Percentiles rank a stretch among this genome's conserved stretches.
These are phyloP conservation scores for Propsilocerus akamusi DNA, from an alignment of 1,140 invertebrate genomes.

Conservation along the genomic window DNA sequence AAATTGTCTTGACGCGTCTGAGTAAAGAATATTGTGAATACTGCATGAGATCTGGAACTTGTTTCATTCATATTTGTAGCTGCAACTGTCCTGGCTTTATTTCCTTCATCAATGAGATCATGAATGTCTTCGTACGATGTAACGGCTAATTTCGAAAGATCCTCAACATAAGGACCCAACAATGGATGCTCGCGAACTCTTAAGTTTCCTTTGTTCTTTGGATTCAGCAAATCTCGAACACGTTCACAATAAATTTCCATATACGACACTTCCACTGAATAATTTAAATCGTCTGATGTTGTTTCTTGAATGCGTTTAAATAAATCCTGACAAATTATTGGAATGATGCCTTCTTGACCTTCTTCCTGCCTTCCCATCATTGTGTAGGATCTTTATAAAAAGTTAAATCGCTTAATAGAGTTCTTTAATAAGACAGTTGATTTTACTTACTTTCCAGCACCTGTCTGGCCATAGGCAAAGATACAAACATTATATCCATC, in stretches of 20 bases:
- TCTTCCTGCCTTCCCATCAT: constrained; percentile 99
- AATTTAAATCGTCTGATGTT: constrained; percentile 58
- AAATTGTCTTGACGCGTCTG: constrained; percentile 64
- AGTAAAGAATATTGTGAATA: constrained; percentile 98
- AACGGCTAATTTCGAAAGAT: constrained; percentile 94
- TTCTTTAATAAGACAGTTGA: neutral
- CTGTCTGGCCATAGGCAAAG: constrained; percentile 91
- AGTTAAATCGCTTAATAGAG: neutral
- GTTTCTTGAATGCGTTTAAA: constrained; percentile 73
- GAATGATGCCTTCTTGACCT: constrained; percentile 93
- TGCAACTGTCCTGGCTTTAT: constrained; percentile 90
- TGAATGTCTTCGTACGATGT: constrained; percentile 93
- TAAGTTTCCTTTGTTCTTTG: constrained; percentile 92
- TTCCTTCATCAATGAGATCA: constrained; percentile 91
- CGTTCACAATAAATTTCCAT: constrained; percentile 99
- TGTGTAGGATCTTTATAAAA: constrained; percentile 76
- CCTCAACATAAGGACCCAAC: constrained; percentile 95
- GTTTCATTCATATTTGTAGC: constrained; percentile 99
- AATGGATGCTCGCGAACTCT: constrained; percentile 93
- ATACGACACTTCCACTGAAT: constrained; percentile 87
- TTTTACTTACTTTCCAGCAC: constrained; percentile 52
- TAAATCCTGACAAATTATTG: constrained; percentile 92
- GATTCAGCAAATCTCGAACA: constrained; percentile 91
- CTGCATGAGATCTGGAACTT: constrained; percentile 93
- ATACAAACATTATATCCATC: constrained; percentile 94